Conservation (phyloP, 2,113 vertebrate species). For the Serinus canaria region DNA sequence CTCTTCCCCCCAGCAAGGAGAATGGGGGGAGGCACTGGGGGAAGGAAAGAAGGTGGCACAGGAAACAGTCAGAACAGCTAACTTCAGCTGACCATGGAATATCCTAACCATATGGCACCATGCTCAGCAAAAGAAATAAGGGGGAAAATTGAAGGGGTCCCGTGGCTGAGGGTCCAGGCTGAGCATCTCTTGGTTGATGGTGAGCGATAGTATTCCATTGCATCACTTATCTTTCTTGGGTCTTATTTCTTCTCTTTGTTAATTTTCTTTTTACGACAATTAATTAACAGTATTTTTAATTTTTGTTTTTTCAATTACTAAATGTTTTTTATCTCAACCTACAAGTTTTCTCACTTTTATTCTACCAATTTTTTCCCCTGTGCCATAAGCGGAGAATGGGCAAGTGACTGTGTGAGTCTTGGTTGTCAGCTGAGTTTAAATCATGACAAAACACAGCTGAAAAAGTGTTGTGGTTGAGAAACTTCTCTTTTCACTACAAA, state of each 20-base stretch:
- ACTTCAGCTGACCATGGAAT: neutral
- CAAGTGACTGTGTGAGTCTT: neutral
- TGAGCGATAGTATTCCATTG: neutral
- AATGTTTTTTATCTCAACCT: neutral
- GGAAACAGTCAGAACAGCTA: neutral
- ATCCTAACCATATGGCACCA: neutral
- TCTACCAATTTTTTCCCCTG: neutral
- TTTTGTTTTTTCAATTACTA: neutral
- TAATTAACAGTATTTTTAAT: neutral
- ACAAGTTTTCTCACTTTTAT: neutral
- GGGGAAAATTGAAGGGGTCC: fast-evolving
- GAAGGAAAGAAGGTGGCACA: neutral
- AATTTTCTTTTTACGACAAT: neutral
- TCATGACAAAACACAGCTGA: neutral
- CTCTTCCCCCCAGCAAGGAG: fast-evolving
- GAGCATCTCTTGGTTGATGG: fast-evolving
- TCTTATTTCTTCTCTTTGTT: neutral
- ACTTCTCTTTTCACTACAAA: neutral
- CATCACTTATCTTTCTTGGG: neutral
- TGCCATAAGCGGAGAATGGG: neutral
- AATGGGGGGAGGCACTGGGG: neutral
- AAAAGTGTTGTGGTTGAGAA: neutral
- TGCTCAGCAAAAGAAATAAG: fast-evolving
- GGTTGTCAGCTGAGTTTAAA: neutral
- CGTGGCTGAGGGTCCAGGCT: fast-evolving